Base-by-base conservation (phyloP, 2,113 vertebrate genomes). In the Piliocolobus tephrosceles region DNA sequence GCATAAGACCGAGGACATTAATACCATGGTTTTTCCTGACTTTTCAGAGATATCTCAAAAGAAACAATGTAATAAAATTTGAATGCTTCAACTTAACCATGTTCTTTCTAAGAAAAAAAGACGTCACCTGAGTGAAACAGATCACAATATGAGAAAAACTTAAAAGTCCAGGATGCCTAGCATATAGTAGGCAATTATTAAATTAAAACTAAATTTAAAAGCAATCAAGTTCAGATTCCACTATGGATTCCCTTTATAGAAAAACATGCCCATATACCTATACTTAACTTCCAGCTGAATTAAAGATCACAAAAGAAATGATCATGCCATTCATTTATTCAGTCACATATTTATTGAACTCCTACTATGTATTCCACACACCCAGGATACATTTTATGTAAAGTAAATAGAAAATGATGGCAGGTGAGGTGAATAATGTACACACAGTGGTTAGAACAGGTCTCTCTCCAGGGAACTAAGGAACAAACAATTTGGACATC, bases 131-230 rank as follows among this genome's bases (percentile, higher is more conserved):
- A 68, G 30, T 55, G 32, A 97, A 68, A 85, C 66, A 81, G 38
- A 82, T 66, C 43, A 50, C 8, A 64, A 23, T 11, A 61, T 94
- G n/a, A 68, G 22, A 91, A 75, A 76, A 86, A 78, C 43, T 61
- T 45, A 30, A 72, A 88, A 82, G 72, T 10, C 22, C 50, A 80
- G 23, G 18, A 27, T 52, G 18, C 7, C 68, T 47, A 70, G 40
- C 10, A 72, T 1, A 70, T 30, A 72, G 32, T 25, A 95, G 20
- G 75, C 2, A 89, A 94, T 50, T 84, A 76, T n/a, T 86, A 91
- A 95, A 55, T 80, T 50, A 82, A 38, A 79, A 88, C 79, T 40
- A 96, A 90, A 70, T 92, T 1, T 38, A 68, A 95, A 75, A 84
- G 20, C 11, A 91, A 52, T n/a, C 47, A 90, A 55, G 20, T 57